These are phyloP conservation scores for Vanessa tameamea DNA, from an alignment of 1,140 invertebrate species.

Conservation along the genomic window DNA sequence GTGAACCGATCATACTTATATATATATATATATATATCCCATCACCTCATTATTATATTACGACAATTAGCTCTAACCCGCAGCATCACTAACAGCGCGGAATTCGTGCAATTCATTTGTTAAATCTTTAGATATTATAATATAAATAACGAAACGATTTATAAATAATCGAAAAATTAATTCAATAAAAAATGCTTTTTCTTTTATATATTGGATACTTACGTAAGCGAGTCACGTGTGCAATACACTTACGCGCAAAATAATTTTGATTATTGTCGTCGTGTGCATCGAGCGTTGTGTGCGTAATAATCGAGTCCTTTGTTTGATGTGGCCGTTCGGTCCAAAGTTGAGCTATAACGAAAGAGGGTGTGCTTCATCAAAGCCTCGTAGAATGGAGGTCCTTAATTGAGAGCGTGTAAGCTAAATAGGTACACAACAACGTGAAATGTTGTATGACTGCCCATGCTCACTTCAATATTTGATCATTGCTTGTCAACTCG, in stretches of 20 bases:
- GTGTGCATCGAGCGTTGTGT: constrained; percentile 1
- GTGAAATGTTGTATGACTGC: constrained; percentile 31
- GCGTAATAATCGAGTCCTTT: constrained; percentile 7
- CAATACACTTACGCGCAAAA: background rate
- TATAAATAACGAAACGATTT: too few relatives aligned
- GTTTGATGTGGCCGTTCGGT: constrained; percentile 2
- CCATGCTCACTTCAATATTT: constrained; percentile 46
- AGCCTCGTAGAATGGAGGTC: constrained; percentile 24
- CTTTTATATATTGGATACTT: too few relatives aligned
- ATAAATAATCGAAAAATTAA: too few relatives aligned
- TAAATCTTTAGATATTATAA: too few relatives aligned
- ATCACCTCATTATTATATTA: background rate
- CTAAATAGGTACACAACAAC: constrained; percentile 46
- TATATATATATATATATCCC: background rate
- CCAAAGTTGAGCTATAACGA: constrained; percentile 9
- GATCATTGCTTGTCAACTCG: constrained; percentile 44
- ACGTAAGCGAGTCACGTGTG: too few relatives aligned
- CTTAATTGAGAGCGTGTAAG: constrained; percentile 44
- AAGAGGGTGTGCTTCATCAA: constrained; percentile 11
- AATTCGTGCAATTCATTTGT: background rate
- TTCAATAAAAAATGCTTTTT: too few relatives aligned
- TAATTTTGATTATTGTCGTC: constrained; percentile 7
- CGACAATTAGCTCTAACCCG: background rate
- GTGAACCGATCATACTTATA: background rate
- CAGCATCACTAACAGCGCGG: too few relatives aligned